Evolutionary conservation across 2,888 invertebrate species (phyloP).

Genomic region (Oxycera nigricornis): DNA sequence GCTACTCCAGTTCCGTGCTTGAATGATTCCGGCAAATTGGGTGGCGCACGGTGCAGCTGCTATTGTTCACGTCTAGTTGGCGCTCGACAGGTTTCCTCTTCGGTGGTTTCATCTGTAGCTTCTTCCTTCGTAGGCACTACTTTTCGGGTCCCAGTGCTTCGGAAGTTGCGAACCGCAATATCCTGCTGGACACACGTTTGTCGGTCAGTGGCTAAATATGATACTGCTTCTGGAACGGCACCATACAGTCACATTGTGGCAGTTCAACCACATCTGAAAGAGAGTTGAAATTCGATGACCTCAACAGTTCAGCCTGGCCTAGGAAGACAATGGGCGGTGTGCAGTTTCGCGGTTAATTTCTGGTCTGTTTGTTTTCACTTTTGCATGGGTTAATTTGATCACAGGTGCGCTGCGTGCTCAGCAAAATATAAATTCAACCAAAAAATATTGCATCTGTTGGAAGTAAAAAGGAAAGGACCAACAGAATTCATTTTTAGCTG

Average conservation of each 20-base stretch:
- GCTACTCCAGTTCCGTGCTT: neutral
- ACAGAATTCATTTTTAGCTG: no score
- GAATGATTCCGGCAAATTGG: conserved; percentile 22
- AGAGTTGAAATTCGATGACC: no score
- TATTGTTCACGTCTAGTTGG: neutral
- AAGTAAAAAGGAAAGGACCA: no score
- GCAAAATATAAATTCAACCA: no score
- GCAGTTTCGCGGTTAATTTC: no score
- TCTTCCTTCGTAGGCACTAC: neutral
- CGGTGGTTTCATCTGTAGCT: neutral
- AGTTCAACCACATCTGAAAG: neutral
- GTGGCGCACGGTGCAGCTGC: neutral
- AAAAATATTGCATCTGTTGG: no score
- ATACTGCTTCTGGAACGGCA: neutral
- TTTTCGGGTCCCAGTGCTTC: neutral
- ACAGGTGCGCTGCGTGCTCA: no score
- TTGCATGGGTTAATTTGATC: no score
- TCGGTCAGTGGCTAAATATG: neutral
- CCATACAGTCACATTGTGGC: neutral
- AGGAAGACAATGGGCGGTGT: no score
- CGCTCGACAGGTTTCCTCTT: neutral
- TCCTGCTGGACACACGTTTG: neutral
- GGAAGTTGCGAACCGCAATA: conserved; percentile 5
- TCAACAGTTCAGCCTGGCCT: no score
- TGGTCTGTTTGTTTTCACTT: no score